Evolutionary conservation across 1,140 invertebrate species (phyloP).

Genomic region (Pectinophora gossypiella): DNA sequence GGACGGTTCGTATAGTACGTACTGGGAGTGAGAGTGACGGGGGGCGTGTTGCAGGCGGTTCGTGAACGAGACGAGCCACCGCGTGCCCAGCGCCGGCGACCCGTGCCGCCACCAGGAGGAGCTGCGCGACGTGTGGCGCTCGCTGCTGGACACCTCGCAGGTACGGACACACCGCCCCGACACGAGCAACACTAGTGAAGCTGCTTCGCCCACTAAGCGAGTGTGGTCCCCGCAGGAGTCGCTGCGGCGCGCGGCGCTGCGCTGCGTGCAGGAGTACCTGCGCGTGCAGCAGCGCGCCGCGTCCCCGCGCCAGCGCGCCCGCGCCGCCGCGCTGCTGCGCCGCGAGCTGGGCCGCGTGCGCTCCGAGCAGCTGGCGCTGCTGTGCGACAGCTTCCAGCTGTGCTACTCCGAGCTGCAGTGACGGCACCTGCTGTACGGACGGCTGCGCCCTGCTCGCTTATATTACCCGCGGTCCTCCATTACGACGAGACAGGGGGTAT

Average conservation of each 20-base stretch:
- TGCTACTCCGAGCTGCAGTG: slow-evolving; percentile 24
- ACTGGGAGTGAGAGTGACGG: no score
- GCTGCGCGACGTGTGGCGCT: slow-evolving; percentile 19
- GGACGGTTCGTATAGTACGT: no score
- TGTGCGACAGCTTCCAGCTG: slow-evolving; percentile 50
- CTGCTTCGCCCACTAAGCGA: no score
- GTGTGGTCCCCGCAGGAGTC: neutral
- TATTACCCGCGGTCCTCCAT: no score
- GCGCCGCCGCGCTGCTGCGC: slow-evolving; percentile 9
- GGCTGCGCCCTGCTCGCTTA: no score
- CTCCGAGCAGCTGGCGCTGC: slow-evolving; percentile 16
- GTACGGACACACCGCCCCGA: neutral
- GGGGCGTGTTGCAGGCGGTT: slow-evolving; percentile 18
- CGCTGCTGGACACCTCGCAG: slow-evolving; percentile 16
- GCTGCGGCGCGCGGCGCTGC: slow-evolving; percentile 15
- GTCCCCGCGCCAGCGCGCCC: neutral
- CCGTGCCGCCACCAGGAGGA: slow-evolving; percentile 21
- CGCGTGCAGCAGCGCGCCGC: slow-evolving; percentile 5
- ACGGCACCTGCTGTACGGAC: slow-evolving; percentile 11
- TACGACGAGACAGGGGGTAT: no score
- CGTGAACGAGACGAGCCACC: slow-evolving; percentile 9
- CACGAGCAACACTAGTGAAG: no score
- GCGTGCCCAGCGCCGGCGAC: slow-evolving; percentile 7
- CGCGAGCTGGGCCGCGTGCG: slow-evolving; percentile 16
- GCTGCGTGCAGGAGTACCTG: slow-evolving; percentile 18